Evolutionary conservation across 2,797 vertebrate species (phyloP), one percentile per base, ranked within the genome.

Genomic region (Perdix hodgsoniae): DNA sequence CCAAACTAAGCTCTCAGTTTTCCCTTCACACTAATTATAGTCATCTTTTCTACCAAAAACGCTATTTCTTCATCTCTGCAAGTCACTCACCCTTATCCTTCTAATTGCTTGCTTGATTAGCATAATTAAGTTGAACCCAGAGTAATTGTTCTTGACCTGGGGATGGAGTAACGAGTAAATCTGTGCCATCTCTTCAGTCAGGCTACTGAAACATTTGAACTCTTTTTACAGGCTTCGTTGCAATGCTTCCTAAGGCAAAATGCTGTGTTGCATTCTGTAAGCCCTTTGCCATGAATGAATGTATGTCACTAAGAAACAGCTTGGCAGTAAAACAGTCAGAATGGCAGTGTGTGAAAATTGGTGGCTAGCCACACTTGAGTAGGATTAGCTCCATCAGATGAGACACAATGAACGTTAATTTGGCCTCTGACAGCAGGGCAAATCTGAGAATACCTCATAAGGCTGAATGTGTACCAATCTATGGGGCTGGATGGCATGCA

Each of bases 381-480:
- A 63, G 66, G 75, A 93, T 87, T 70, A 83, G 24, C 69, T 87
- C 65, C 27, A 66, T 50, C 72, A 87, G 70, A 78, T 44, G 78
- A 93, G 90, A 76, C 42, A 69, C 39, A 83, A 75, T 75, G 85
- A 89, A 83, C 72, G 75, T 19, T 90, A 89, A 94, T 94, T 85
- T 56, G 54, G 31, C 31, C 54, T 56, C 31, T 56, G 54, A n/a
- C 54, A 56, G 54, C 31, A 56, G 54, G 31, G 19, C 18, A 56
- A 56, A 29, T 56, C 54, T 19, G 18, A 56, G 31, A n/a, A 31
- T n/a, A 31, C 11, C 31, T 56, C 18, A 5, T 56, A 31, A 56
- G 54, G 18, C 29, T 56, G 31, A 13, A 19, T n/a, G 54, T 56
- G 54, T 54, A 56, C 54, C n/a, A n/a, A n/a, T 56, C 18, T n/a